A percentile compares a stretch with the other conserved stretches of the same genome.
Conservation (phyloP, 2,888 invertebrate species). For the Netelia melanura region DNA sequence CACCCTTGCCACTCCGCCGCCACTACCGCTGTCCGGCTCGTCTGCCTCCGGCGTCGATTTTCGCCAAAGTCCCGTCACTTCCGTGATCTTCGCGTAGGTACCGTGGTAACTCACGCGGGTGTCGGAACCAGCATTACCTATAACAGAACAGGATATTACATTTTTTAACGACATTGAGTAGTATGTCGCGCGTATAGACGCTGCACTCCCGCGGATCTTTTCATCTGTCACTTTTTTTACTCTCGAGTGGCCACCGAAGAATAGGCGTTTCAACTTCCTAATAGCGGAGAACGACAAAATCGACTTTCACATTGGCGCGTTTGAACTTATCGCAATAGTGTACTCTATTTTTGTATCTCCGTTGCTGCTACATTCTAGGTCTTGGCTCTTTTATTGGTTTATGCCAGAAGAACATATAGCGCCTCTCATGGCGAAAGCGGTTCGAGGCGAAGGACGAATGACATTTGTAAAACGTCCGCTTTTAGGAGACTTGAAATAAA, state of each 20-base stretch:
- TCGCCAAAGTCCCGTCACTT: conserved; percentile 78
- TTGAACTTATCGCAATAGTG: not conserved
- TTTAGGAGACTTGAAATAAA: no score
- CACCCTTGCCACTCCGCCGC: conserved; percentile 84
- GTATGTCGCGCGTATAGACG: not conserved
- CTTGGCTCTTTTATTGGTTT: no score
- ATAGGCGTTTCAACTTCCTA: not conserved
- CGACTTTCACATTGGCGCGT: not conserved
- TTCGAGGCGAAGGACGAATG: no score
- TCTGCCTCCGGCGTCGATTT: conserved; percentile 80
- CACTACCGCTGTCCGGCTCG: conserved; percentile 83
- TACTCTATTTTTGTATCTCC: not conserved
- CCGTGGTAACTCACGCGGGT: conserved; percentile 74
- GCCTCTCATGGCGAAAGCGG: no score
- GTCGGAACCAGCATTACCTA: conserved; percentile 79
- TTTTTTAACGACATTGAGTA: conserved; percentile 70
- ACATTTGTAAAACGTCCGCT: no score
- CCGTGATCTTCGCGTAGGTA: conserved; percentile 52
- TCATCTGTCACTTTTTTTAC: not conserved
- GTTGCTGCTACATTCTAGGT: no score
- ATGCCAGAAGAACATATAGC: no score
- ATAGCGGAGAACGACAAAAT: not conserved
- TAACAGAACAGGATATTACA: conserved; percentile 75
- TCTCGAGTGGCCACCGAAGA: not conserved
- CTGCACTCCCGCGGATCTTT: not conserved